Conservation (phyloP, 2,113 vertebrate species). For the Noctilio leporinus region DNA sequence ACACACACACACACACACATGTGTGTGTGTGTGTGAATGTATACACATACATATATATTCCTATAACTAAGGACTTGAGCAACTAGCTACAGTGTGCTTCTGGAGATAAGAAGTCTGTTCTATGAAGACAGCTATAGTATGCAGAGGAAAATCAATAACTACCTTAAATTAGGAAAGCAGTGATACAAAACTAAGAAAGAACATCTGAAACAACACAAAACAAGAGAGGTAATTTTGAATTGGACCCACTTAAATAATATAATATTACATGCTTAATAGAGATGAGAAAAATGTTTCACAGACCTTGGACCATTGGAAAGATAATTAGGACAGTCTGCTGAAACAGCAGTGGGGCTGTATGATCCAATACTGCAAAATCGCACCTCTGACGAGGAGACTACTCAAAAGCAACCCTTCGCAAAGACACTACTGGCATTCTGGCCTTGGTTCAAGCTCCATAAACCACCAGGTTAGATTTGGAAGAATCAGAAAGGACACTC, state of each 20-base stretch:
- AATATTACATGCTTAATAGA: background rate
- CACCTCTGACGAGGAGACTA: background rate
- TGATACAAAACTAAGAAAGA: background rate
- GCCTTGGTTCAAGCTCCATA: background rate
- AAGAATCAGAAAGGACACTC: conserved; percentile 19
- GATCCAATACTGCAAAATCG: background rate
- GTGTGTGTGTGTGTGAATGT: too few species aligned
- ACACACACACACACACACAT: too few species aligned
- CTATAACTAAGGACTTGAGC: background rate
- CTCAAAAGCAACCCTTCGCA: background rate
- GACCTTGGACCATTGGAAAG: background rate
- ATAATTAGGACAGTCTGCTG: background rate
- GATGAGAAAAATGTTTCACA: background rate
- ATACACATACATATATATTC: background rate
- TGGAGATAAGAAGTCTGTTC: background rate
- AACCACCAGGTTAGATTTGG: background rate
- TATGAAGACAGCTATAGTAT: background rate
- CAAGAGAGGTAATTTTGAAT: background rate
- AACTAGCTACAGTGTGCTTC: background rate
- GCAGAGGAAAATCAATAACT: background rate
- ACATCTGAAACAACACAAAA: conserved; percentile 13
- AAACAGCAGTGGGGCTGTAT: background rate
- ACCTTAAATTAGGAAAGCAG: background rate
- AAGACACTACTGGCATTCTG: background rate
- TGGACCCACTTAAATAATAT: background rate